Conservation (phyloP, 37 sponge, comb jelly and placozoan species). For the Amphimedon queenslandica region DNA sequence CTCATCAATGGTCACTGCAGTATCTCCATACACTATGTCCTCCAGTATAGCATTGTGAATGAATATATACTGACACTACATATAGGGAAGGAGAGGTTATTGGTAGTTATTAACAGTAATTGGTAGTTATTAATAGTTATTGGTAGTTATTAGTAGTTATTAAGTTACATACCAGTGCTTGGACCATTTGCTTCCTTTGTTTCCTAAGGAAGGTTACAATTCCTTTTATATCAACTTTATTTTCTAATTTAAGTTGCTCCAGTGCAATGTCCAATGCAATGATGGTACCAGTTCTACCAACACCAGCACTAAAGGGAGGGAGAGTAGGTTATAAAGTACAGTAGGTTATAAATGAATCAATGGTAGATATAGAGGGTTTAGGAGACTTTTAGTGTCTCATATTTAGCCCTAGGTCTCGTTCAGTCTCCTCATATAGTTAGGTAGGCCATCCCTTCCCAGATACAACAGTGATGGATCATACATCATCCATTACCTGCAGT, state of each 20-base stretch:
- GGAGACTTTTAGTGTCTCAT: no score
- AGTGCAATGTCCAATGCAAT: conserved; percentile 67
- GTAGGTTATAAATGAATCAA: no score
- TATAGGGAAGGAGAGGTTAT: neutral
- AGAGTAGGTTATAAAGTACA: no score
- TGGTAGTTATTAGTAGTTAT: no score
- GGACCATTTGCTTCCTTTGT: conserved; percentile 75
- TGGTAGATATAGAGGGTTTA: no score
- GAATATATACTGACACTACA: conserved; percentile 70
- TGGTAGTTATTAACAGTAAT: no score
- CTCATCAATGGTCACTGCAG: conserved; percentile 19
- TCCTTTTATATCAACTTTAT: conserved; percentile 45
- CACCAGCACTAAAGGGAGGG: conserved; percentile 68
- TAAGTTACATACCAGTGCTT: conserved; percentile 46
- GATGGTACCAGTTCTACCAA: conserved; percentile 70
- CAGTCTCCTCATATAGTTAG: neutral
- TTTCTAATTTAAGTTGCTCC: conserved; percentile 36
- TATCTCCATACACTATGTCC: conserved; percentile 66
- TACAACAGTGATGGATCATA: no score
- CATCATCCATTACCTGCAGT: conserved; percentile 82
- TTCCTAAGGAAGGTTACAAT: conserved; percentile 56
- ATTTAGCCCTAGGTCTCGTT: no score
- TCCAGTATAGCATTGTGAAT: conserved; percentile 77
- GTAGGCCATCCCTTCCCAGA: no score
- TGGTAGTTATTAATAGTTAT: no score